A percentile compares a stretch with the other conserved stretches of the same genome.
Evolutionary conservation across 2,797 vertebrate genomes (phyloP).

Genomic region (Crenuchus spilurus): DNA sequence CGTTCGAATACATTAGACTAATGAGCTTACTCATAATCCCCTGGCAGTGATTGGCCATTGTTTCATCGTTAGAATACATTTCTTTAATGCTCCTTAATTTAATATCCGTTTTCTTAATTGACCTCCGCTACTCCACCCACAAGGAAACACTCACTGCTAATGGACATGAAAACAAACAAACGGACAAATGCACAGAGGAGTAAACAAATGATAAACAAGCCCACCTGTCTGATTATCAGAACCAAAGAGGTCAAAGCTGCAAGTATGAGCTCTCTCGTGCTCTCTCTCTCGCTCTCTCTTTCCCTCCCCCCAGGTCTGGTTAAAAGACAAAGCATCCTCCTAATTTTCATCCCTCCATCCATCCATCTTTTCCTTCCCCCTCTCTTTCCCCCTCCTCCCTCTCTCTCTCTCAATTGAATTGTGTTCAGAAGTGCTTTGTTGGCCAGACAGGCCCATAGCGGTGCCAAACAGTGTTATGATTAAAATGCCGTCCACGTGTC

Average conservation of each 20-base stretch:
- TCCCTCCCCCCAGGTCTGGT: conserved; percentile 24
- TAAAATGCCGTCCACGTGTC: conserved; percentile 68
- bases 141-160: conserved; percentile 19
- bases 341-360: conserved; percentile 29
- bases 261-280: not conserved
- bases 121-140: conserved; percentile 20
- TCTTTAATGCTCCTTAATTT: conserved; percentile 57
- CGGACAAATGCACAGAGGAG: conserved; percentile 48
- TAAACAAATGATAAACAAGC: conserved; percentile 9
- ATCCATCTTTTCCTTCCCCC: conserved; percentile 1
- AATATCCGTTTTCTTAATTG: conserved; percentile 46
- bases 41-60: conserved; percentile 64
- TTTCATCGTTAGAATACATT: conserved; percentile 55
- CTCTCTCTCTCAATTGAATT: conserved; percentile 59
- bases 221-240: conserved; percentile 17
- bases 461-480: conserved; percentile 69
- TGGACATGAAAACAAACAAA: conserved; percentile 8
- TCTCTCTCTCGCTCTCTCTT: not conserved
- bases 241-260: not conserved
- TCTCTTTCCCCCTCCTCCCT: conserved; percentile 8
- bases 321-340: conserved; percentile 16
- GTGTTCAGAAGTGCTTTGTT: conserved; percentile 67
- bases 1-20: conserved; percentile 76
- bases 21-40: conserved; percentile 70
- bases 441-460: conserved; percentile 58